phyloP scores from a whole-genome alignment of 2,113 vertebrate genomes.

The Excalfactoria chinensis region DNA sequence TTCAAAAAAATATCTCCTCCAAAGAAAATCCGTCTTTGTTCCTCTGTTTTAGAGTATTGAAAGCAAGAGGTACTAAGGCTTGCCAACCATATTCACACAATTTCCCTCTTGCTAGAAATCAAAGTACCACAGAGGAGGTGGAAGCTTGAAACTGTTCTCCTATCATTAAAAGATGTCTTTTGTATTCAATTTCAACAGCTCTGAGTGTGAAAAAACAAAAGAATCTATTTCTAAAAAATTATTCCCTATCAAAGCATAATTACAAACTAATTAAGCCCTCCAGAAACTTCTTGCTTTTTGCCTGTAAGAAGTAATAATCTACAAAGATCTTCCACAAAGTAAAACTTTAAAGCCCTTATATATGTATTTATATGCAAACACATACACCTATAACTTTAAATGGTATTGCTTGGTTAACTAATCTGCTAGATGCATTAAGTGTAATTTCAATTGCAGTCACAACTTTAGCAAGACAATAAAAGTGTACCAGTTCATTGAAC shows the following conservation, averaged over 20 bases:
- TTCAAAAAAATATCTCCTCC: conserved; percentile 38
- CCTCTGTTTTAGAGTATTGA: conserved; percentile 11
- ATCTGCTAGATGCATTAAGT: not conserved
- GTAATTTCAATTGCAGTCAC: conserved; percentile 22
- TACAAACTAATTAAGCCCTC: conserved; percentile 27
- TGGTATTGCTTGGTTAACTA: not conserved
- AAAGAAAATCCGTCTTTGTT: not conserved
- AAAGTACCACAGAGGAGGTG: conserved; percentile 32
- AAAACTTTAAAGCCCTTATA: not conserved
- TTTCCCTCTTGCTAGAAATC: conserved; percentile 8
- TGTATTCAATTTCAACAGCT: conserved; percentile 29
- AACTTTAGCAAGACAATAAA: conserved; percentile 24
- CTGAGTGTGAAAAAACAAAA: conserved; percentile 48
- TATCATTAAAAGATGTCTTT: conserved; percentile 26
- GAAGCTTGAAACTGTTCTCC: conserved; percentile 43
- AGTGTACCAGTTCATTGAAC: conserved; percentile 29
- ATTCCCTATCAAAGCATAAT: conserved; percentile 21
- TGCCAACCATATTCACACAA: conserved; percentile 2
- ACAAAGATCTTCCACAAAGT: conserved; percentile 3
- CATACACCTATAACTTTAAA: not conserved
- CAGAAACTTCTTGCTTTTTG: not conserved
- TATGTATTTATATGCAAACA: not conserved
- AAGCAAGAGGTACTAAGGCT: not conserved
- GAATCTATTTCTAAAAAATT: conserved; percentile 25
- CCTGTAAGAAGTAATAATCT: not conserved